Evolutionary conservation across 2,113 vertebrate species (phyloP), one percentile per base, ranked within the genome.

Genomic region (Tapirus terrestris): DNA sequence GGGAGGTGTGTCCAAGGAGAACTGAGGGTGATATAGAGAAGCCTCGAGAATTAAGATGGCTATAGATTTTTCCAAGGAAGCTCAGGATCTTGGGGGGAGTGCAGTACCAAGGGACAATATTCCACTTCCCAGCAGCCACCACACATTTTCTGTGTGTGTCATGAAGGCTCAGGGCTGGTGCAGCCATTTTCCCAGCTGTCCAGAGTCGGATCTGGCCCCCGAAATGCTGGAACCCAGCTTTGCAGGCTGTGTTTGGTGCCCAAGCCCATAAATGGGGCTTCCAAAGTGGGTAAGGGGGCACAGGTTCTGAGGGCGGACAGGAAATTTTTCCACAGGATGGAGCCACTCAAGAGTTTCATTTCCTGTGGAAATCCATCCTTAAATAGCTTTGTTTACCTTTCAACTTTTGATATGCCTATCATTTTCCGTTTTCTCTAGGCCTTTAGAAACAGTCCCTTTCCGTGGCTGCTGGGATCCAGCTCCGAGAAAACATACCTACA

Each of bases 341-440:
- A 91, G 36, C 53, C 51, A n/a, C 21, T 33, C 18, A 13, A 13
- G 43, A 45, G 16, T 68, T 79, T 51, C 67, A 45, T 89, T 97
- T 96, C 90, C 86, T 96, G 73, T 10, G 36, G 96, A 95, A 95
- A 91, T 86, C 68, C 23, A 88, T 23, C 70, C 48, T 89, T 70
- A 88, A 53, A 75, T 27, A 53, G n/a, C 21, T 92, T 33, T 60
- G 39, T 72, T 94, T 90, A 67, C 72, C 33, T 53, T 3, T 95
- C 85, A 87, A 48, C 8, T 36, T 31, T 27, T 6, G 77, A 5
- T 89, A 4, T 4, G 36, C 27, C 33, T 48, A 0, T 4, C 0
- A 2, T 25, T 75, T 63, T 91, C 56, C 60, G 53, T 65, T 86
- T 80, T 48, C 84, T 84, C 18, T n/a, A 21, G 48, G 16, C 16